Conservation (phyloP, 2,888 invertebrate genomes). For the Archips crataeganus region DNA sequence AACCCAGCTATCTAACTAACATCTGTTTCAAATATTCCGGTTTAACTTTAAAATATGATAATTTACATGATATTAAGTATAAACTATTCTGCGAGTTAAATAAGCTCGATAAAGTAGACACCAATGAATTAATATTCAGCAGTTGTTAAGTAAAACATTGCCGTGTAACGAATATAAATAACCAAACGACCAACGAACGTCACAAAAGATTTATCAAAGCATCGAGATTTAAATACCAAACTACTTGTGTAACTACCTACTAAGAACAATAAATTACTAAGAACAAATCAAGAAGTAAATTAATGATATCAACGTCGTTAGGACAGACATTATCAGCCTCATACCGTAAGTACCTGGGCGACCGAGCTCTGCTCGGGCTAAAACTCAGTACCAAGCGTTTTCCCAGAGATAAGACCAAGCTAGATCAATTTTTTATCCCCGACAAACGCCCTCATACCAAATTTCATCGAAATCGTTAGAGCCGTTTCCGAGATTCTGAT, state of each 20-base stretch:
- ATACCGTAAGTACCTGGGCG: too few relatives aligned
- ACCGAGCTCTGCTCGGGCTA: too few relatives aligned
- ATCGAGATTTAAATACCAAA: constrained; percentile 3
- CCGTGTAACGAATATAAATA: constrained; percentile 6
- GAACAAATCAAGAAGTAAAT: constrained; percentile 23
- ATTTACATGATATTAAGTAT: not conserved
- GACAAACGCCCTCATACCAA: too few relatives aligned
- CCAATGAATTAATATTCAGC: constrained; percentile 1
- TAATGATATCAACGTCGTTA: constrained; percentile 30
- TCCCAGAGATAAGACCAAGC: too few relatives aligned
- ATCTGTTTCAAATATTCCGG: too few relatives aligned
- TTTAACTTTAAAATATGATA: too few relatives aligned
- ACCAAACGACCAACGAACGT: not conserved
- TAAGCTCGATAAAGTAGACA: not conserved
- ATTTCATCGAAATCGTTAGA: too few relatives aligned
- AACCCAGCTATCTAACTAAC: too few relatives aligned
- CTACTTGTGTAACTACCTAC: constrained; percentile 6
- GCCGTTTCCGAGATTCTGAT: too few relatives aligned
- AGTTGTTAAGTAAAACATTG: not conserved
- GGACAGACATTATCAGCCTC: constrained; percentile 11
- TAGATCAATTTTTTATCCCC: too few relatives aligned
- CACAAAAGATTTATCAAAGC: not conserved
- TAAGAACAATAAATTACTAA: too few relatives aligned
- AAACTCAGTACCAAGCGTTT: too few relatives aligned
- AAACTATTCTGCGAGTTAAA: not conserved